These are phyloP conservation scores for Characodon lateralis DNA, from an alignment of 2,797 vertebrate species.

Conservation along the genomic window DNA sequence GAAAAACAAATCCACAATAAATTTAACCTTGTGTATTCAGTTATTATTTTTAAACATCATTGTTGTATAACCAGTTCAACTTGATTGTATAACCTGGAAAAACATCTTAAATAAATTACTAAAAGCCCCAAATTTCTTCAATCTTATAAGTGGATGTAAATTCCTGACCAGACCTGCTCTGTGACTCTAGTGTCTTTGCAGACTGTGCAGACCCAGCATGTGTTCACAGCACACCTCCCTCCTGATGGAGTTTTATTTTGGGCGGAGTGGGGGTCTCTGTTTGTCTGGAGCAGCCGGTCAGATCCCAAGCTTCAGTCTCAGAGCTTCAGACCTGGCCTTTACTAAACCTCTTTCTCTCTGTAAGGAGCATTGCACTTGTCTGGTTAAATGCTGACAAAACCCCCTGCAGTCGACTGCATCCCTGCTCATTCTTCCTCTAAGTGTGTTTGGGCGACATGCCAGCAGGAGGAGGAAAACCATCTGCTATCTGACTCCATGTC, in stretches of 20 bases:
- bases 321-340: not conserved
- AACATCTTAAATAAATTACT: too few relatives aligned
- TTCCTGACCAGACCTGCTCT: too few relatives aligned
- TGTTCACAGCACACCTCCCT: not conserved
- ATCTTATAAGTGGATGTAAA: too few relatives aligned
- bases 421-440: slow-evolving; percentile 26
- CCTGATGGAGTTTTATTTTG: not conserved
- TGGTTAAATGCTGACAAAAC: slow-evolving; percentile 53
- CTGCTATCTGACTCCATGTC: slow-evolving; percentile 56
- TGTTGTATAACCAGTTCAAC: too few relatives aligned
- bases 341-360: slow-evolving; percentile 9
- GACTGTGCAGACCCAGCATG: too few relatives aligned
- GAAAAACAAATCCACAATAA: too few relatives aligned
- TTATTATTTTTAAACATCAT: too few relatives aligned
- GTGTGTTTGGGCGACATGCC: slow-evolving; percentile 52
- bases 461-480: slow-evolving; percentile 60
- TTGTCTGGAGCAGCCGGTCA: not conserved
- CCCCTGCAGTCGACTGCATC: slow-evolving; percentile 34
- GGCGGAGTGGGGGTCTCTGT: not conserved
- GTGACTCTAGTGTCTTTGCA: too few relatives aligned
- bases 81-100: too few relatives aligned
- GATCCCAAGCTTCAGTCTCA: not conserved
- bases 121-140: not conserved
- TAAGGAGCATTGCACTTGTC: slow-evolving; percentile 35
- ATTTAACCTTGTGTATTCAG: too few relatives aligned